Base-by-base conservation (phyloP, 2,888 invertebrate genomes). In the Stenodema calcarata region DNA sequence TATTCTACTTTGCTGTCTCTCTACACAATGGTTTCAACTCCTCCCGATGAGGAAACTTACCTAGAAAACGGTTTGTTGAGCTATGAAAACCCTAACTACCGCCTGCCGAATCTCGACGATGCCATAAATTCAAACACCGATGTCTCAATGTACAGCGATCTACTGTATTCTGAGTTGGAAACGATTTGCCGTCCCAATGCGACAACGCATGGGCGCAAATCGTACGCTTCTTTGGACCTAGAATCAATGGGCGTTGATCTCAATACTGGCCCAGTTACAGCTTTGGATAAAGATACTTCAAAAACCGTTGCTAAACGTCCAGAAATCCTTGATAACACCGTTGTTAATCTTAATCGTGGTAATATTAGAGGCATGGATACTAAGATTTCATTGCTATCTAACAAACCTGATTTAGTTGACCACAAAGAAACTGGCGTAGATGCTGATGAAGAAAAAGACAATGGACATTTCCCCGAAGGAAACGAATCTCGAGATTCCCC, bases 1-100 rank as follows among this genome's bases (percentile, higher is more conserved):
- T 94, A 91, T 92, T 93, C 91, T 89, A 91, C 92, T 90, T 92
- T 94, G 90, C 93, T 94, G 89, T 93, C 93, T 89, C 92, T 94
- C 91, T 92, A 92, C 90, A 92, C 93, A 90, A 93, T 93, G 92
- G 93, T 93, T 89, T 92, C 92, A 90, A 92, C 92, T 88, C 93
- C 92, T 89, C 92, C 92, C 89, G 93, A 94, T 90, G 94, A 94
- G 90, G 93, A 94, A 91, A 94, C 94, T 91, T 94, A 94, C 91
- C 92, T 94, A 91, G 97, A 97, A 93, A 96, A 96, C 93, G 97
- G 97, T 91, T 94, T 96, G 89, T 93, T 96, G 91, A 97, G 97
- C 90, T 97, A 97, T 92, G 96, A 97, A 92, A 97, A 97, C 91
- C 97, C 97, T 35, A 97, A 97, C 92, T 97, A 97, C 92, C 96